Percentiles rank a stretch among this genome's conserved stretches.
Conservation (phyloP, 2,113 vertebrate genomes). For the Urocynchramus pylzowi region DNA sequence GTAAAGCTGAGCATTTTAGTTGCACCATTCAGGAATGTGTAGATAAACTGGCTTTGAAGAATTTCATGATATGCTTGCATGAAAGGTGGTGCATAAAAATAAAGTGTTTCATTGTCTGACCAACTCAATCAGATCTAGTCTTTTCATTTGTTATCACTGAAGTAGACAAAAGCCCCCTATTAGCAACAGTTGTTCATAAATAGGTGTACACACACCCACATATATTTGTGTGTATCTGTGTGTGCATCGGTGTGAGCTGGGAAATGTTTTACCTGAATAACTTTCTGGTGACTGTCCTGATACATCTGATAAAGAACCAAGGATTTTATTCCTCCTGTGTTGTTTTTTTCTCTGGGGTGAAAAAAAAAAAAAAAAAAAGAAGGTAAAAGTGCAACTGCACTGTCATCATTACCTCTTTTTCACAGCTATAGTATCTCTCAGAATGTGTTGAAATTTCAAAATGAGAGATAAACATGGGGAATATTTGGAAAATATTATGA, state of each 20-base stretch:
- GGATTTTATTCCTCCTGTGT: background rate
- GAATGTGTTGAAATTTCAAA: background rate
- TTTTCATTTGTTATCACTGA: background rate
- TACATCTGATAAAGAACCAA: background rate
- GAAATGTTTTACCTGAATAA: background rate
- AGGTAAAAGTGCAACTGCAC: background rate
- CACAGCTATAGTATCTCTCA: background rate
- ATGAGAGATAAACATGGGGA: background rate
- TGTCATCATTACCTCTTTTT: background rate
- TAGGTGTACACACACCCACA: background rate
- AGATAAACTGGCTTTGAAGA: slow-evolving; percentile 59
- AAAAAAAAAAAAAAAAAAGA: background rate
- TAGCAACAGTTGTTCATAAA: background rate
- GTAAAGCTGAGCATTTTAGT: background rate
- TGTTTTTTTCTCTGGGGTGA: background rate
- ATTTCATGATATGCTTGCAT: background rate
- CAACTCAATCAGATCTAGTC: background rate
- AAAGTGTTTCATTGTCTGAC: background rate
- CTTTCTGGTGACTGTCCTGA: background rate
- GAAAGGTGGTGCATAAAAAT: slow-evolving; percentile 17
- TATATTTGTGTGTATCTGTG: background rate
- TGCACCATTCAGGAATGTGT: background rate
- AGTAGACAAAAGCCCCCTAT: background rate
- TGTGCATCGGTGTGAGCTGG: background rate
- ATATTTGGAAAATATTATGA: background rate